Evolutionary conservation across 2,888 invertebrate species (phyloP).

Genomic region (Labia minor): DNA sequence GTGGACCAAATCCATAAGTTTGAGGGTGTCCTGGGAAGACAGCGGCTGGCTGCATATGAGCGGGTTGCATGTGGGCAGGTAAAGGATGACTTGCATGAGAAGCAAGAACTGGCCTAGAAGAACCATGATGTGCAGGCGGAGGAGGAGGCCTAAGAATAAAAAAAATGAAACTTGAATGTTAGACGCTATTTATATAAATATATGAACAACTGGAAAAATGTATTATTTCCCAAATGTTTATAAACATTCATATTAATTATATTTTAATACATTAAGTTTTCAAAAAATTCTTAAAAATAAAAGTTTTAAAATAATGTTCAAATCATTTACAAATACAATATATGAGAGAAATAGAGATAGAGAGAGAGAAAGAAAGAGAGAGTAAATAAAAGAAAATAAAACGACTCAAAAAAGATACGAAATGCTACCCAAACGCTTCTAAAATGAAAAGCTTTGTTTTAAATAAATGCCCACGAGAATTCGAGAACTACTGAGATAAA

Average conservation of each 20-base stretch:
- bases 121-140: constrained; percentile 74
- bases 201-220: no score
- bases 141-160: constrained; percentile 54
- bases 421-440: constrained; percentile 4
- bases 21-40: constrained; percentile 55
- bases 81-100: constrained; percentile 63
- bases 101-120: constrained; percentile 54
- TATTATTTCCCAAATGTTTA: no score
- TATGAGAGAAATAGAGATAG: not conserved
- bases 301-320: not conserved
- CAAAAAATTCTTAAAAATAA: not conserved
- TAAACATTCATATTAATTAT: no score
- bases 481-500: not conserved
- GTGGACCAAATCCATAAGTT: constrained; percentile 54
- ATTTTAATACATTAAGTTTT: no score
- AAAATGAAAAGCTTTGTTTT: not conserved
- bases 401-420: not conserved
- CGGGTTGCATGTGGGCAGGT: constrained; percentile 51
- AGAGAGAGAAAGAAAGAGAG: not conserved
- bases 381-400: not conserved
- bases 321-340: not conserved
- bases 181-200: no score
- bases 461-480: not conserved
- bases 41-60: constrained; percentile 56
- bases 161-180: constrained; percentile 26